These are phyloP conservation scores for Pangasius djambal DNA, from an alignment of 2,797 vertebrate genomes.

Conservation along the genomic window DNA sequence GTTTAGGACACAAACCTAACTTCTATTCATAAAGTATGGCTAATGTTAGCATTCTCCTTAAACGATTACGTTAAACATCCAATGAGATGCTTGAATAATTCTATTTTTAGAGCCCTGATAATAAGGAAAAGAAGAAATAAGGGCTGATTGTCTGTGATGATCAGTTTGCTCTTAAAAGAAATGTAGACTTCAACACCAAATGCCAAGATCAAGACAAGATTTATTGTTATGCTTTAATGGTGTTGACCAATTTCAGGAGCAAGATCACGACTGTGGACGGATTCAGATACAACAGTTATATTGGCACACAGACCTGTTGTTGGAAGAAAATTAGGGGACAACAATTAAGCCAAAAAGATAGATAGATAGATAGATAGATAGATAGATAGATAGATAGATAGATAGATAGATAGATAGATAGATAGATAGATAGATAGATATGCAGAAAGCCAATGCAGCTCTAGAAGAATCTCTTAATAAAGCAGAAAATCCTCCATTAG, in stretches of 20 bases:
- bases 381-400: not conserved
- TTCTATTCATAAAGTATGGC: not conserved
- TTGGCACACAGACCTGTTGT: constrained; percentile 25
- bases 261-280: not conserved
- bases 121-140: not conserved
- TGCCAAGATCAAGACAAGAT: not conserved
- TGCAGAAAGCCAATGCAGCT: not conserved
- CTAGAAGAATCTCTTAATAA: not conserved
- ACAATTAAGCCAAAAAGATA: not conserved
- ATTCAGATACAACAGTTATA: not conserved
- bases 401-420: not conserved
- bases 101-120: not conserved
- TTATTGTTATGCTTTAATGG: not conserved
- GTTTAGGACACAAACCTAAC: not conserved
- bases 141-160: too few species aligned
- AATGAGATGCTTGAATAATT: not conserved
- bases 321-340: not conserved
- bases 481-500: not conserved
- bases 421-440: not conserved
- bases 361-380: not conserved
- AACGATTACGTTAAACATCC: not conserved
- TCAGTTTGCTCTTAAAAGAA: not conserved
- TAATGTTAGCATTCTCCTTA: too few species aligned
- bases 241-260: not conserved
- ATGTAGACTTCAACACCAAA: not conserved